Conservation (phyloP, 2,113 vertebrate genomes). For the Cheirogaleus medius region DNA sequence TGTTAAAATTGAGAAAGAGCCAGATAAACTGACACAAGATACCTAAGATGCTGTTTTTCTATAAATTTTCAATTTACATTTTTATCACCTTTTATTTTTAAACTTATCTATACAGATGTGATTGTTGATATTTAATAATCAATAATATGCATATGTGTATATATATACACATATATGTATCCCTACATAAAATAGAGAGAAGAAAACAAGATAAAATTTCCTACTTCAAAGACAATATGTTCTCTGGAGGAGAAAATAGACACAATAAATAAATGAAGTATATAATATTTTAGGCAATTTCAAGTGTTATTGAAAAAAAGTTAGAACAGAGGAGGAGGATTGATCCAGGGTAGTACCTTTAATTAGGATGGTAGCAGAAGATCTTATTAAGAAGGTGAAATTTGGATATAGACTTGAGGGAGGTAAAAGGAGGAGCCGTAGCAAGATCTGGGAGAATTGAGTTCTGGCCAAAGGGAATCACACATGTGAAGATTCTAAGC, state of each 20-base stretch:
- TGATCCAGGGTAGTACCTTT: background rate
- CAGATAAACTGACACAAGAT: background rate
- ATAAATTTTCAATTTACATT: background rate
- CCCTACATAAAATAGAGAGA: background rate
- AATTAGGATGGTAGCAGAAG: background rate
- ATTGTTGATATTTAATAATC: background rate
- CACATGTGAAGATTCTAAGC: background rate
- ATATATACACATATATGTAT: background rate
- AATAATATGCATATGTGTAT: background rate
- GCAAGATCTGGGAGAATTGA: background rate
- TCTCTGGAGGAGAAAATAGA: background rate
- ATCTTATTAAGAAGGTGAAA: background rate
- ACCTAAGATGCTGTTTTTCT: background rate
- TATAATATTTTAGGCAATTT: background rate
- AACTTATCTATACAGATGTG: background rate
- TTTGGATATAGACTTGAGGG: background rate
- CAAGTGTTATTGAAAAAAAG: background rate
- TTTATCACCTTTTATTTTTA: slow-evolving; percentile 29
- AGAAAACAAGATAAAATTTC: background rate
- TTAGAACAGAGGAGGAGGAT: background rate
- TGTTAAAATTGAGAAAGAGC: background rate
- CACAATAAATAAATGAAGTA: background rate
- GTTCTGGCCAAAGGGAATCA: background rate
- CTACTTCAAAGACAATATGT: background rate
- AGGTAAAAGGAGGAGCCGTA: background rate